Conservation (phyloP, 1,140 invertebrate genomes). For the Drosophila yakuba region DNA sequence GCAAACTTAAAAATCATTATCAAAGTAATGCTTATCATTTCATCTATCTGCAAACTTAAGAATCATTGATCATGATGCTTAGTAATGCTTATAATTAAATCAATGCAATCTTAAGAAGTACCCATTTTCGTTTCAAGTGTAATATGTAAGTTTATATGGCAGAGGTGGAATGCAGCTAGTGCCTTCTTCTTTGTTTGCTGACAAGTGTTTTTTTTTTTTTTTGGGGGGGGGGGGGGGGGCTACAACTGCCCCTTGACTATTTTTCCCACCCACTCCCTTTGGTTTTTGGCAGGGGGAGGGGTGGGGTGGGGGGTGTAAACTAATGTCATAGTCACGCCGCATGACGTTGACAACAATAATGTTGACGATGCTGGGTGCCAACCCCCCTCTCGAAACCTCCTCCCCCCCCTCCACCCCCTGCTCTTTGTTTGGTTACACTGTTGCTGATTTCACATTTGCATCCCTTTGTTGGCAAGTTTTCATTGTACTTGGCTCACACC, state of each 20-base stretch:
- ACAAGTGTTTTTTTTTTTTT: conserved; percentile 24
- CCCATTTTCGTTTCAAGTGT: no score
- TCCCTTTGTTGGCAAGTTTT: conserved; percentile 48
- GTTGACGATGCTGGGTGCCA: conserved; percentile 46
- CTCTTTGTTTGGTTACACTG: conserved; percentile 23
- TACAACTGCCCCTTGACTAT: neutral
- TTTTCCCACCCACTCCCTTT: neutral
- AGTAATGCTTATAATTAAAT: no score
- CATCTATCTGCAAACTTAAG: no score
- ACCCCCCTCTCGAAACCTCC: neutral
- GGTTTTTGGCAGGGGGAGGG: neutral
- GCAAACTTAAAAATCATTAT: no score
- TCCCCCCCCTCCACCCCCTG: no score
- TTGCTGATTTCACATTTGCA: conserved; percentile 62
- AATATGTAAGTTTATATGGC: no score
- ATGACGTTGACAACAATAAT: conserved; percentile 70
- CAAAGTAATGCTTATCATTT: no score
- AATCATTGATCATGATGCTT: no score
- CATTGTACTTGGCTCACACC: conserved; percentile 27
- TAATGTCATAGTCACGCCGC: conserved; percentile 74
- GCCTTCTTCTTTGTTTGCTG: conserved; percentile 29
- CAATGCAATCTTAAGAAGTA: no score
- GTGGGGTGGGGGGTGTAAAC: conserved; percentile 20
- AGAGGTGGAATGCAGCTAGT: conserved; percentile 1
- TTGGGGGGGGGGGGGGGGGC: no score